Percentiles rank a stretch among this genome's conserved stretches.
phyloP scores from a whole-genome alignment of 2,888 invertebrate species.

The Nemotelus nigrinus region DNA sequence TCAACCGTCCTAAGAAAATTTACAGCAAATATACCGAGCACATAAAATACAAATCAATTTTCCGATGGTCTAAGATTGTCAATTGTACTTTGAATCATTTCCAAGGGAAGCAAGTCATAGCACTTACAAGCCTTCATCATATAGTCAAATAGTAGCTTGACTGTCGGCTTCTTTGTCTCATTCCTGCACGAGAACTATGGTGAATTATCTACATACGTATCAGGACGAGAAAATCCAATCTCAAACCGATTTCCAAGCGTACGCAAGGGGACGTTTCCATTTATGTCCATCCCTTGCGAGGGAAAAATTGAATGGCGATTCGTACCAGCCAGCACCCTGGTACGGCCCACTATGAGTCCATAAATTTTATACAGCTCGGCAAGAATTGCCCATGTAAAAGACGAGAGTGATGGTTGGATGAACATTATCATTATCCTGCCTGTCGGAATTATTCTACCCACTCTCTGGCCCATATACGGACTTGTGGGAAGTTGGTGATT shows the following conservation, averaged over 20 bases:
- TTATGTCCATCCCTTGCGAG: conserved; percentile 52
- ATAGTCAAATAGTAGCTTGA: neutral
- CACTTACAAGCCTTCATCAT: neutral
- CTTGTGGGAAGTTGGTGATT: neutral
- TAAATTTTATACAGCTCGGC: conserved; percentile 48
- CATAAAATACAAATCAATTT: conserved; percentile 45
- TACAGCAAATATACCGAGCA: conserved; percentile 9
- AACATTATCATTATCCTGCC: conserved; percentile 11
- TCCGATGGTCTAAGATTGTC: conserved; percentile 46
- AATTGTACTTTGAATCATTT: conserved; percentile 48
- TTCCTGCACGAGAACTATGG: neutral
- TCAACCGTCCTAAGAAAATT: conserved; percentile 13
- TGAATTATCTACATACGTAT: neutral
- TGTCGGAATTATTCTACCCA: neutral
- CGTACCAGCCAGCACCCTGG: conserved; percentile 50
- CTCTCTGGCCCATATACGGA: conserved; percentile 19
- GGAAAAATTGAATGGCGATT: conserved; percentile 51
- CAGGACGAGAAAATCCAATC: neutral
- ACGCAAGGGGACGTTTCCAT: conserved; percentile 50
- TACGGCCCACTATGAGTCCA: conserved; percentile 50
- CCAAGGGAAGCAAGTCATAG: conserved; percentile 29
- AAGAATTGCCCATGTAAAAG: conserved; percentile 22
- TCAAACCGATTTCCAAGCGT: neutral
- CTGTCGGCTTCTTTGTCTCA: conserved; percentile 2
- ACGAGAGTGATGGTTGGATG: conserved; percentile 15